Evolutionary conservation across 1,140 invertebrate species (phyloP), one percentile per base, ranked within the genome.

Genomic region (Lethrus apterus): DNA sequence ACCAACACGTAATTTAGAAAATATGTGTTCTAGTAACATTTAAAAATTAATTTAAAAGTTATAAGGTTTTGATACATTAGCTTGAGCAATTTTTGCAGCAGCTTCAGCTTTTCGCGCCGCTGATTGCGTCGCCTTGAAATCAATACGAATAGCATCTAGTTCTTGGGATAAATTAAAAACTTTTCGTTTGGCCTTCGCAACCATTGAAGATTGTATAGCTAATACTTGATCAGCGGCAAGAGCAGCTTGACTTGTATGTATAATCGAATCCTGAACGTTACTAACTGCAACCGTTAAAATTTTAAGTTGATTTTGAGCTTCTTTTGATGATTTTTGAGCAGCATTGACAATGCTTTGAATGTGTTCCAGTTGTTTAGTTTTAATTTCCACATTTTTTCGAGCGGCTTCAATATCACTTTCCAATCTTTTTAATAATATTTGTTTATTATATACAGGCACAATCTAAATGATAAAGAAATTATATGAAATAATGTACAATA

Each of bases 231-330:
- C 20, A 3, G 38, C 23, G 14, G 23, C 38, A 14, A 26, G 17
- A 13, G 38, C 38, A 26, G 38, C 20, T 10, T 41, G 23, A 15
- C 11, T 41, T 15, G 18, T 41, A 4, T 41, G 38, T 0, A 41
- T 41, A 11, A 41, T n/a, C 4, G 38, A 41, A 5, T 21, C 15
- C 15, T 41, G 38, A 7, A 41, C 5, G 10, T 14, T 15, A 11
- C 29, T 41, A 5, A 41, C 7, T 4, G 19, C 21, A 13, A 4
- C 9, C 17, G 29, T 41, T 17, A 41, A 17, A 1, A 21, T n/a
- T 5, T 41, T 26, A 2, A 41, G 15, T 13, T 41, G 38, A 26
- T 41, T 21, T 26, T 41, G 38, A 3, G 38, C 24, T 17, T 41
- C 23, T 4, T 24, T 4, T n/a, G 38, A 41, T 4, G 29, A n/a